Percentiles rank a stretch among this genome's conserved stretches.
phyloP scores from a whole-genome alignment of 1,140 invertebrate species.

The Dysdera silvatica region DNA sequence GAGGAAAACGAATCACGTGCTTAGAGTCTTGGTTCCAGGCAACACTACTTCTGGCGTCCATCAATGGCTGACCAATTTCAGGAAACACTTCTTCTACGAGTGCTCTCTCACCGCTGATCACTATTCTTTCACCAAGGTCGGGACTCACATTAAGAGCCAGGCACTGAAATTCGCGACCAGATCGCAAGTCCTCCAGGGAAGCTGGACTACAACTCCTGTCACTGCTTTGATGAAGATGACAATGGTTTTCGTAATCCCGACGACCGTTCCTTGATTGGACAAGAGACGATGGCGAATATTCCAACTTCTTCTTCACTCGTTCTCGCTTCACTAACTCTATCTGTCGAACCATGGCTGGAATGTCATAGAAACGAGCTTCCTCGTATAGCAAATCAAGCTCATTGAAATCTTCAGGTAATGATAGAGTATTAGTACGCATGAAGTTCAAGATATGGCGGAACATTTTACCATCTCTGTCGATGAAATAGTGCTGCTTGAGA shows the following conservation, averaged over 20 bases:
- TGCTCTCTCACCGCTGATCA: constrained; percentile 44
- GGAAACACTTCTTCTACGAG: constrained; percentile 62
- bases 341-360: constrained; percentile 56
- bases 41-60: constrained; percentile 68
- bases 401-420: constrained; percentile 77
- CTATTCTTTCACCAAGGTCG: constrained; percentile 61
- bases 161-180: constrained; percentile 59
- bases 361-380: constrained; percentile 86
- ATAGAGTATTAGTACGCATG: constrained; percentile 76
- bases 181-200: constrained; percentile 17
- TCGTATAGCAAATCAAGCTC: constrained; percentile 84
- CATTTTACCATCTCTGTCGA: constrained; percentile 90
- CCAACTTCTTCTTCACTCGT: constrained; percentile 35
- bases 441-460: constrained; percentile 94
- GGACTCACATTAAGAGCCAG: constrained; percentile 79
- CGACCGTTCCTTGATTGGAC: constrained; percentile 15
- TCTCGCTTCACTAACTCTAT: constrained; percentile 68
- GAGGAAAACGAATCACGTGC: constrained; percentile 78
- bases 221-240: constrained; percentile 15
- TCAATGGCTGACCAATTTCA: constrained; percentile 72
- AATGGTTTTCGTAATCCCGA: constrained; percentile 20
- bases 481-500: constrained; percentile 96
- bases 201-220: constrained; percentile 10
- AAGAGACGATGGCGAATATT: constrained; percentile 4
- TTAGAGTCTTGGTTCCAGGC: constrained; percentile 74